These are phyloP conservation scores for Drosophila subsilvestris DNA, from an alignment of 2,888 invertebrate genomes.

Conservation along the genomic window DNA sequence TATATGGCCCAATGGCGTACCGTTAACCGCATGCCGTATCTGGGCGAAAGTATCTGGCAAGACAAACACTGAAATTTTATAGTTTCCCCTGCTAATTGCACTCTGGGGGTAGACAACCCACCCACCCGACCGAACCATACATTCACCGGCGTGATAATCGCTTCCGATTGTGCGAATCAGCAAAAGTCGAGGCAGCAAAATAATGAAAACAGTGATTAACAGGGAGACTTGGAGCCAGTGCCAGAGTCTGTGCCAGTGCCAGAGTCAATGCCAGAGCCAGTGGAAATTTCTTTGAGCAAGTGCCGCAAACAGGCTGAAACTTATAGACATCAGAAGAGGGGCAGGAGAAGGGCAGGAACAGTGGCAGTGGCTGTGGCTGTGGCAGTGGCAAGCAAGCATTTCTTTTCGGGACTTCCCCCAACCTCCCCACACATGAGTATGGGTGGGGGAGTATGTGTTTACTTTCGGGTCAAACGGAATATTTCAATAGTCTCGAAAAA, in stretches of 20 bases:
- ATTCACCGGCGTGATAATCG: slow-evolving; percentile 65
- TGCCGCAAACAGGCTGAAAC: slow-evolving; percentile 19
- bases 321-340: slow-evolving; percentile 2
- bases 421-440: neutral
- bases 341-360: slow-evolving; percentile 1
- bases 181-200: slow-evolving; percentile 60
- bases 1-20: slow-evolving; percentile 6
- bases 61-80: slow-evolving; percentile 82
- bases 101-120: slow-evolving; percentile 73
- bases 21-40: slow-evolving; percentile 32
- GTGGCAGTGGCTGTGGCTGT: neutral
- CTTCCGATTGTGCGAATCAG: slow-evolving; percentile 79
- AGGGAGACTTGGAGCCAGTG: neutral
- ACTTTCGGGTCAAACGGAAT: slow-evolving; percentile 71
- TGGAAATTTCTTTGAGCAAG: neutral
- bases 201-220: slow-evolving; percentile 75
- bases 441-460: slow-evolving; percentile 15
- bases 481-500: slow-evolving; percentile 61
- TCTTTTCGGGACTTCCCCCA: slow-evolving; percentile 3
- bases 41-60: slow-evolving; percentile 70
- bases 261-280: slow-evolving; percentile 2
- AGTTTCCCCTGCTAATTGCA: slow-evolving; percentile 80
- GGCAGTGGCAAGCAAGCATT: neutral
- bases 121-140: slow-evolving; percentile 1
- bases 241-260: neutral